Evolutionary conservation across 2,888 invertebrate genomes (phyloP).

Genomic region (Xylophagus ater): DNA sequence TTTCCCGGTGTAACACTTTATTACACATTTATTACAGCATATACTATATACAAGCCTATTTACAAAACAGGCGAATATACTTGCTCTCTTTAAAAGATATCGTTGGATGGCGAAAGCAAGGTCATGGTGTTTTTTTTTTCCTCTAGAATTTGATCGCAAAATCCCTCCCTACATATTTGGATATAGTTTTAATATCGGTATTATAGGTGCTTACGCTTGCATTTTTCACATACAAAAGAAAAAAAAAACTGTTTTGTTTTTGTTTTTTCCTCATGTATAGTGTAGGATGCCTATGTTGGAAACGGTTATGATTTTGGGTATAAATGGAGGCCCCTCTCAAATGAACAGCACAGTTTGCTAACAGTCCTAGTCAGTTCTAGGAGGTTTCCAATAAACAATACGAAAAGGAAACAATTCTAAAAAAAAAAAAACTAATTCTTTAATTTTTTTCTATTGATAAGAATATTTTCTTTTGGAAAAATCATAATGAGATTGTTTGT

Average conservation of each 20-base stretch:
- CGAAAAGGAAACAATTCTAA: constrained; percentile 11
- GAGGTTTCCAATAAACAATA: constrained; percentile 33
- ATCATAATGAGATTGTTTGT: constrained; percentile 35
- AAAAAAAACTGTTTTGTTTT: too few relatives aligned
- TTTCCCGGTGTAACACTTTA: too few relatives aligned
- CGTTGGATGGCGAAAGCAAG: constrained; percentile 20
- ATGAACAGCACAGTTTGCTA: constrained; percentile 40
- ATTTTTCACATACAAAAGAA: too few relatives aligned
- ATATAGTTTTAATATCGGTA: not conserved
- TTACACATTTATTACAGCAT: too few relatives aligned
- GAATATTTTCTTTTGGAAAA: too few relatives aligned
- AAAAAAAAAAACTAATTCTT: not conserved
- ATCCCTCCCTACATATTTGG: constrained; percentile 14
- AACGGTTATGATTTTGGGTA: constrained; percentile 22
- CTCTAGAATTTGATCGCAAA: constrained; percentile 19
- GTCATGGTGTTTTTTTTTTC: constrained; percentile 21
- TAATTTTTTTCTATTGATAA: too few relatives aligned
- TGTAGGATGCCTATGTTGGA: constrained; percentile 15
- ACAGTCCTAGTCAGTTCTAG: constrained; percentile 42
- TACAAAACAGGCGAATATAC: constrained; percentile 4
- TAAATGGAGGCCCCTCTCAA: constrained; percentile 36
- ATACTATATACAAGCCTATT: too few relatives aligned
- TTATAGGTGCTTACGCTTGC: too few relatives aligned
- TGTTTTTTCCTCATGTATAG: too few relatives aligned
- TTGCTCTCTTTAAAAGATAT: constrained; percentile 2